Evolutionary conservation across 2,113 vertebrate species (phyloP), one percentile per base, ranked within the genome.

Genomic region (Bos javanicus): DNA sequence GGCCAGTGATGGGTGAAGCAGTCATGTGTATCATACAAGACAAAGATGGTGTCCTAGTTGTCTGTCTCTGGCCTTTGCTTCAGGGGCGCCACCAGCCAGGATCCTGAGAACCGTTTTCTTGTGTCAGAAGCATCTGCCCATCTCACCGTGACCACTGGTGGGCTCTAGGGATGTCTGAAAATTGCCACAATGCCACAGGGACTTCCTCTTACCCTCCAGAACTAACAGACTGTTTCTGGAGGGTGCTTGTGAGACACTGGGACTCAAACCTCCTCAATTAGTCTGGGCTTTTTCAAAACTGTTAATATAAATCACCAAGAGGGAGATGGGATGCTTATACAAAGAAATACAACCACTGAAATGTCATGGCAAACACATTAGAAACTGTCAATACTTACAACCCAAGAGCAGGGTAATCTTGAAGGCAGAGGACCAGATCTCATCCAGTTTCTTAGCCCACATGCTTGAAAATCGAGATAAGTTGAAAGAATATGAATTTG

Each of bases 381-480:
- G 76, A 96, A 89, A 91, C 64, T 15, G 94, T 7, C 12, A 76
- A 76, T 43, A 76, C 88, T 74, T 56, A 95, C 7, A 99, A 97
- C 96, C 99, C 67, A 4, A 99, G 96, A 83, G 98, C 96, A 95
- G 98, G 43, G n/a, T 98, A 50, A 71, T 99, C 98, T 96, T 71
- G 92, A 96, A 99, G 50, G 98, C 97, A n/a, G 98, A 59, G 59
- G 96, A 92, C 36, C 98, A 98, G 62, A 97, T 98, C 94, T 99
- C 98, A 96, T 99, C 98, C 33, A 99, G 98, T 98, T 97, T 99
- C 90, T 98, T 98, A 14, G 48, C 98, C 8, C 98, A 99, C 81
- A 99, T 90, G 87, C 99, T 98, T 84, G 99, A 98, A 96, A 99
- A 78, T 95, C 99, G 91, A 99, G 98, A 84, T 98, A 97, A 57